These are phyloP conservation scores for Sceloporus tristichus DNA, from an alignment of 2,113 vertebrate genomes.

Conservation along the genomic window DNA sequence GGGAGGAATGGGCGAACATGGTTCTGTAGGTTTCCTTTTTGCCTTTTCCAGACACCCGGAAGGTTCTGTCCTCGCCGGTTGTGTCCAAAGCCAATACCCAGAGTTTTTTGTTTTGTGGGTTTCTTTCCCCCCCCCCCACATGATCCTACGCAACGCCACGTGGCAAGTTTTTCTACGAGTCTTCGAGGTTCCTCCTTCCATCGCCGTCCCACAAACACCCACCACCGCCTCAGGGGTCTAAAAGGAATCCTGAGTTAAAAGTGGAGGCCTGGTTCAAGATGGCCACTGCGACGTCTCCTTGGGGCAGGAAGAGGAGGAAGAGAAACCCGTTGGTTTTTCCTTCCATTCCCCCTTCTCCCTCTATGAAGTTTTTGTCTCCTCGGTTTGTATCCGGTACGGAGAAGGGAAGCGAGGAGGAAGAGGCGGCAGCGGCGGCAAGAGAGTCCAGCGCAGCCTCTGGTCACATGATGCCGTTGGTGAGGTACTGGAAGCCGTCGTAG, in stretches of 20 bases:
- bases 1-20: neutral
- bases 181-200: neutral
- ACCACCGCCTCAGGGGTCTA: neutral
- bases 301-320: fast-evolving
- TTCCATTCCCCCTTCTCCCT: neutral
- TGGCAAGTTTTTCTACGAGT: too few species aligned
- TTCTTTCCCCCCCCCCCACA: neutral
- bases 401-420: fast-evolving
- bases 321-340: neutral
- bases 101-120: neutral
- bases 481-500: slow-evolving; percentile 97
- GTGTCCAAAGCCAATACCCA: neutral
- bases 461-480: slow-evolving; percentile 99
- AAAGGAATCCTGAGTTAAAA: neutral
- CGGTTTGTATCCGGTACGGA: neutral
- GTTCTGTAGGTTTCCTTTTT: neutral
- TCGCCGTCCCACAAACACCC: neutral
- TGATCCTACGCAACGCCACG: slow-evolving; percentile 33
- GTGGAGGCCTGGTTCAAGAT: neutral
- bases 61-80: fast-evolving
- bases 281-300: neutral
- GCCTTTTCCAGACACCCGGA: fast-evolving
- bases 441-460: neutral
- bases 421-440: neutral
- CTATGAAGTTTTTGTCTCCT: fast-evolving